These are phyloP conservation scores for Penaeus japonicus DNA, from an alignment of 1,140 invertebrate genomes.

Conservation along the genomic window DNA sequence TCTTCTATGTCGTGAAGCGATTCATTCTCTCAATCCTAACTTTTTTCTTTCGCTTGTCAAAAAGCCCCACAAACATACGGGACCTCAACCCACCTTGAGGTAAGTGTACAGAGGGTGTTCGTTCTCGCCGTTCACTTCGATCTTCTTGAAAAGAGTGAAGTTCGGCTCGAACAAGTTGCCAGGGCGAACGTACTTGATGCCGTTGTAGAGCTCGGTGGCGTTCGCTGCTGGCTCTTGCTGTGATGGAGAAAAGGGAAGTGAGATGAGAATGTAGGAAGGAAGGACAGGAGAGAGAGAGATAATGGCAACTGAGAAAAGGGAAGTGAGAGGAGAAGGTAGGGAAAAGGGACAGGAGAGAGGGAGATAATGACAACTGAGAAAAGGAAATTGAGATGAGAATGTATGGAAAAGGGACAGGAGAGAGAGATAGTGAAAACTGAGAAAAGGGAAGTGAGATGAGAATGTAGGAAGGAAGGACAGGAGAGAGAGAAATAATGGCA, in stretches of 20 bases:
- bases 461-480: no score
- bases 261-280: background rate
- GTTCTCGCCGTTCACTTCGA: constrained; percentile 63
- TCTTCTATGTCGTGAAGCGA: no score
- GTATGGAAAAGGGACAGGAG: background rate
- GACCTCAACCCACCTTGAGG: constrained; percentile 46
- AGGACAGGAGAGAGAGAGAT: background rate
- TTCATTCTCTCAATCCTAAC: no score
- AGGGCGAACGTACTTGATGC: constrained; percentile 62
- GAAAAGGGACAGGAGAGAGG: background rate
- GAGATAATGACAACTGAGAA: background rate
- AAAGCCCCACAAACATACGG: background rate
- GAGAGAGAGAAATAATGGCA: no score
- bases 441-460: no score
- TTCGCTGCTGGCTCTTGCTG: constrained; percentile 60
- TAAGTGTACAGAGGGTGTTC: constrained; percentile 61
- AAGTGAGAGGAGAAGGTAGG: background rate
- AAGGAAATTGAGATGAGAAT: no score
- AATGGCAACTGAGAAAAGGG: background rate
- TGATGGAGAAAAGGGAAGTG: background rate
- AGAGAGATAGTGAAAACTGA: no score
- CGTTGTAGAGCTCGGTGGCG: constrained; percentile 61
- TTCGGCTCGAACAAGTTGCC: constrained; percentile 63
- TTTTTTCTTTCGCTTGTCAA: no score
- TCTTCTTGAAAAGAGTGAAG: constrained; percentile 62